A percentile compares a stretch with the other conserved stretches of the same genome.
Evolutionary conservation across 2,888 invertebrate species (phyloP).

Genomic region (Euclidia mi): DNA sequence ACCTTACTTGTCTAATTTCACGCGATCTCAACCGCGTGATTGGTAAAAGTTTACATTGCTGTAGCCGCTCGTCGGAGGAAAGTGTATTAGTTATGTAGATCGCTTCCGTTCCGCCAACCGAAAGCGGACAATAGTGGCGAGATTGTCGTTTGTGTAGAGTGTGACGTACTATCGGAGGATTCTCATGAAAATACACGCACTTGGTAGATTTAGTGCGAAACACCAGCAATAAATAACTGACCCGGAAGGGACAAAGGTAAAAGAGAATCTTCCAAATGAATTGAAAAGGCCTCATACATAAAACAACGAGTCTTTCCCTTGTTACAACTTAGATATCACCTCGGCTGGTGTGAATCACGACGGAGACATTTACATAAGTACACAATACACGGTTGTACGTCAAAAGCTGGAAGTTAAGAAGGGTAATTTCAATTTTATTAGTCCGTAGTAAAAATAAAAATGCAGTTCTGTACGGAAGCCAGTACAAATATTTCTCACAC

Average conservation of each 20-base stretch:
- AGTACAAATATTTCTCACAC: conserved; percentile 8
- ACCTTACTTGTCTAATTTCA: conserved; percentile 36
- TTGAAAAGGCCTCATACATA: conserved; percentile 88
- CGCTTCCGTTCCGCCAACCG: conserved; percentile 37
- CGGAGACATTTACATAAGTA: conserved; percentile 72
- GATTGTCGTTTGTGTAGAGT: conserved; percentile 65
- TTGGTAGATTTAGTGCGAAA: conserved; percentile 80
- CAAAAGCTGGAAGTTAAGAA: conserved; percentile 29
- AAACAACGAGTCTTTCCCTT: conserved; percentile 76
- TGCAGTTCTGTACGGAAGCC: too few relatives aligned
- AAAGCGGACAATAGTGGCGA: conserved; percentile 56
- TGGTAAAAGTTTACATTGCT: conserved; percentile 35
- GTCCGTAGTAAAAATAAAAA: conserved; percentile 1
- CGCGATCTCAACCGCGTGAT: conserved; percentile 29
- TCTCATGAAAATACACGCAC: conserved; percentile 73
- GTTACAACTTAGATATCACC: conserved; percentile 74
- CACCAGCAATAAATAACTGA: conserved; percentile 87
- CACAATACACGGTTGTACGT: conserved; percentile 41
- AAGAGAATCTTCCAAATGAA: conserved; percentile 85
- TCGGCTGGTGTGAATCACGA: conserved; percentile 73
- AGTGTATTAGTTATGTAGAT: conserved; percentile 58
- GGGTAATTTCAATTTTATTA: conserved; percentile 14
- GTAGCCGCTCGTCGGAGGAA: conserved; percentile 23
- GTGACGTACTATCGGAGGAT: conserved; percentile 54
- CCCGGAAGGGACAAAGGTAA: conserved; percentile 88